Conservation (phyloP, 2,888 invertebrate species). For the Caenorhabditis parvicauda region DNA sequence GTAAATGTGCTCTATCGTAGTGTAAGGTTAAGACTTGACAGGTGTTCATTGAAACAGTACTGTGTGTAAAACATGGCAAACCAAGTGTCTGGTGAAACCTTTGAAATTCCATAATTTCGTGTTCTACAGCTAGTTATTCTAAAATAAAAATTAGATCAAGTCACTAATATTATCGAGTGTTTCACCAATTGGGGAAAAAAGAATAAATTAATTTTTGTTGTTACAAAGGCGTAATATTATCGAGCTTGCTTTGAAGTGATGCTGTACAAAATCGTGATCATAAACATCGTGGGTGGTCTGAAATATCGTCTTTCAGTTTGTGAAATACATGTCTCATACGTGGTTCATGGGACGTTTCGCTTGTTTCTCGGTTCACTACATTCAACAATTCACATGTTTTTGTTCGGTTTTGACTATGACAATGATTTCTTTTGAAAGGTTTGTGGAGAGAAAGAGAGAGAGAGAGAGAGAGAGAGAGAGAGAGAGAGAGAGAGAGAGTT, state of each 20-base stretch:
- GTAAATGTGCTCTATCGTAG: not conserved
- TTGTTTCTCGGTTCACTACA: slow-evolving; percentile 74
- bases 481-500: slow-evolving; percentile 1
- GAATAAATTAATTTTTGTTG: too few species aligned
- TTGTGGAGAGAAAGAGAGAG: slow-evolving; percentile 42
- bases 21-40: too few species aligned
- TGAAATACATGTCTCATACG: slow-evolving; percentile 70
- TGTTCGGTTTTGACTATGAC: slow-evolving; percentile 76
- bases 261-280: too few species aligned
- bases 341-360: slow-evolving; percentile 73
- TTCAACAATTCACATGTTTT: slow-evolving; percentile 74
- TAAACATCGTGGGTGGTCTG: not conserved
- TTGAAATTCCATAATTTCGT: not conserved
- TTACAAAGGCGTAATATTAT: too few species aligned
- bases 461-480: not conserved
- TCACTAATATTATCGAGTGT: too few species aligned
- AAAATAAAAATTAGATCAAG: too few species aligned
- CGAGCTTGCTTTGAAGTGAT: too few species aligned
- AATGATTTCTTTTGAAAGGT: slow-evolving; percentile 76
- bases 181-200: too few species aligned
- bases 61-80: too few species aligned
- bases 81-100: not conserved
- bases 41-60: too few species aligned
- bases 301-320: slow-evolving; percentile 28
- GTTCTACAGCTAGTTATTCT: not conserved